These are phyloP conservation scores for Drosophila affinis DNA, from an alignment of 2,888 invertebrate species.

Conservation along the genomic window DNA sequence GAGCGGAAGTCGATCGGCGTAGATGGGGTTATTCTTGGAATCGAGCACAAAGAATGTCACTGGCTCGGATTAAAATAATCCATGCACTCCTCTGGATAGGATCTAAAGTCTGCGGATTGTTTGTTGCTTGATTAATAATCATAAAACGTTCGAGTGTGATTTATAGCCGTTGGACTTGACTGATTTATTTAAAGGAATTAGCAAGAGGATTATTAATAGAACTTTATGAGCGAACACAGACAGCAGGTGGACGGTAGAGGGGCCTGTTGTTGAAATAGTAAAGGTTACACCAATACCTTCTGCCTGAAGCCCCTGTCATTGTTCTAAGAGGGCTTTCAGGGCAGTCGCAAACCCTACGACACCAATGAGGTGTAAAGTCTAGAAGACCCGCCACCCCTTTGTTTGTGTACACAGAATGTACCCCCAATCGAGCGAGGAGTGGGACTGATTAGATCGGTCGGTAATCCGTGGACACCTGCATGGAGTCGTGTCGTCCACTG, in stretches of 20 bases:
- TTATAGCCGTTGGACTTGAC: conserved; percentile 13
- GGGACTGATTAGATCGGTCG: conserved; percentile 27
- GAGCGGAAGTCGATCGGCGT: background rate
- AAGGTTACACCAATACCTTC: background rate
- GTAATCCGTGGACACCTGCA: conserved; percentile 42
- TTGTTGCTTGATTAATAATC: conserved; percentile 36
- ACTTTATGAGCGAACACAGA: background rate
- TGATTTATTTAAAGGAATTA: conserved; percentile 28
- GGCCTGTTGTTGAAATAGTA: background rate
- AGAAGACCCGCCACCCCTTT: background rate
- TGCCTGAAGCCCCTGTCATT: no score
- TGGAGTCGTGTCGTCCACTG: conserved; percentile 9
- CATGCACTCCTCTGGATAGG: conserved; percentile 16
- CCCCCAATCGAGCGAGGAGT: conserved; percentile 23
- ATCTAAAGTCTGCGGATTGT: conserved; percentile 21
- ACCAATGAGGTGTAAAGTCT: background rate
- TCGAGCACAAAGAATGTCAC: background rate
- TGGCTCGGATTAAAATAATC: conserved; percentile 4
- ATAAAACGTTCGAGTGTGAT: conserved; percentile 18
- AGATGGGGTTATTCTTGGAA: background rate
- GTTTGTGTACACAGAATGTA: conserved; percentile 1
- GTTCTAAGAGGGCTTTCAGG: no score
- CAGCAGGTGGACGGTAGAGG: conserved; percentile 9
- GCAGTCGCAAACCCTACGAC: no score
- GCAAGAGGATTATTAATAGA: conserved; percentile 7